phyloP scores from a whole-genome alignment of 2,888 invertebrate genomes.

The Druceiella hillmani region DNA sequence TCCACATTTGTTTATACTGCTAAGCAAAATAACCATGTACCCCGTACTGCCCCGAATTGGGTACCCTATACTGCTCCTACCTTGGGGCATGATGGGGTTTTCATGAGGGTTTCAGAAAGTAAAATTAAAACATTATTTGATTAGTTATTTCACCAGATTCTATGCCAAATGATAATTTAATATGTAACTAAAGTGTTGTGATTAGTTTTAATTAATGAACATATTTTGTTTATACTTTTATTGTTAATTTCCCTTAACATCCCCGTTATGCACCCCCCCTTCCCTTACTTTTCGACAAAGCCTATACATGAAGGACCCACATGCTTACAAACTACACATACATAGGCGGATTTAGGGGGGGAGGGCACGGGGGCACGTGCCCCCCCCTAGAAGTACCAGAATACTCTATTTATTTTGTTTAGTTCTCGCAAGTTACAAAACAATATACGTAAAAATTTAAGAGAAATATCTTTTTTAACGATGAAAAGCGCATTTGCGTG shows the following conservation, averaged over 20 bases:
- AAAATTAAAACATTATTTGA: constrained; percentile 10
- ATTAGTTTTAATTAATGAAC: constrained; percentile 8
- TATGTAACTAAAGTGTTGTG: constrained; percentile 12
- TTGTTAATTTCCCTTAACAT: constrained; percentile 8
- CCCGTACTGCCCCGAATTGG: constrained; percentile 14
- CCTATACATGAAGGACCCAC: too few species aligned
- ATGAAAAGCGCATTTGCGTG: too few species aligned
- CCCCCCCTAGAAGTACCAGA: too few species aligned
- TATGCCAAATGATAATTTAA: constrained; percentile 20
- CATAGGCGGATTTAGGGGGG: too few species aligned
- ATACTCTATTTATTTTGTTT: too few species aligned
- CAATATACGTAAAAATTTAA: too few species aligned
- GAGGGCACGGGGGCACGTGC: too few species aligned
- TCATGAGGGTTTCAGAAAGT: constrained; percentile 11
- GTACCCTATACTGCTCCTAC: constrained; percentile 12
- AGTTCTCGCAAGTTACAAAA: too few species aligned
- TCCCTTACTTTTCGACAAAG: too few species aligned
- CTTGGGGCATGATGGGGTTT: constrained; percentile 20
- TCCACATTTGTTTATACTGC: constrained; percentile 21
- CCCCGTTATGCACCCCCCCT: constrained; percentile 6
- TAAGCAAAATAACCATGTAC: constrained; percentile 12
- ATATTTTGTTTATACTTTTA: constrained; percentile 5
- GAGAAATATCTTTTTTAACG: too few species aligned
- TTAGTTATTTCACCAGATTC: constrained; percentile 18
- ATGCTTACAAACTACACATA: too few species aligned